A percentile compares a stretch with the other conserved stretches of the same genome.
Evolutionary conservation across 1,140 invertebrate genomes (phyloP).

Genomic region (Sycophila sp.): DNA sequence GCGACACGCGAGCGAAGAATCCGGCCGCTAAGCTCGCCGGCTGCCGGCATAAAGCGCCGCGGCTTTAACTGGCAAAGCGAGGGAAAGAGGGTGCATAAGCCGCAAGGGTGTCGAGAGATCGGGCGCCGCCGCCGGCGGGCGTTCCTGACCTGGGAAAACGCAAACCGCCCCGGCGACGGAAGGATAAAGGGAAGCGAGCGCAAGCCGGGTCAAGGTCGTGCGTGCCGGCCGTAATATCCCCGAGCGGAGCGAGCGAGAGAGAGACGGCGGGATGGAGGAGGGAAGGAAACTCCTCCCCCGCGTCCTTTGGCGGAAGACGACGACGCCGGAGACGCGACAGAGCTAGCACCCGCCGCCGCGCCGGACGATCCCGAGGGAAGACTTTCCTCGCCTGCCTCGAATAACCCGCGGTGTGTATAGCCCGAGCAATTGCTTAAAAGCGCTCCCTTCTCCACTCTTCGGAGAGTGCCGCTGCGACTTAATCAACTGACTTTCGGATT

Average conservation of each 20-base stretch:
- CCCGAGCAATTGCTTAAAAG: too few species aligned
- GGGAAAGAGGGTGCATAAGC: slow-evolving; percentile 3
- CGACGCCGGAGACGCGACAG: neutral
- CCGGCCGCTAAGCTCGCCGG: neutral
- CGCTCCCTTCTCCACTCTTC: too few species aligned
- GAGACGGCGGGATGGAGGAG: neutral
- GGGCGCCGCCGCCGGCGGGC: neutral
- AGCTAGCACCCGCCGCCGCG: neutral
- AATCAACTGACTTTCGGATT: too few species aligned
- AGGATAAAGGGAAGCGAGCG: slow-evolving; percentile 18
- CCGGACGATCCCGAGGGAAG: slow-evolving; percentile 17
- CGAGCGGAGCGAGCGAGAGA: neutral
- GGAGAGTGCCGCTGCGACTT: too few species aligned
- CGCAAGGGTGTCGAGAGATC: slow-evolving; percentile 12
- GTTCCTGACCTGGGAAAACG: slow-evolving; percentile 27
- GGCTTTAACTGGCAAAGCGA: neutral
- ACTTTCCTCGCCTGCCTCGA: slow-evolving; percentile 19
- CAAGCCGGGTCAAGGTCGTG: slow-evolving; percentile 12
- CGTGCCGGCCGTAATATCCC: slow-evolving; percentile 10
- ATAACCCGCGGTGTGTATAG: too few species aligned
- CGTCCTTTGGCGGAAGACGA: neutral
- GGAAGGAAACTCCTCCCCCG: slow-evolving; percentile 13
- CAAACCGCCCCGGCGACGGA: slow-evolving; percentile 24
- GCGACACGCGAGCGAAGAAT: neutral
- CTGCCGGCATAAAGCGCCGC: neutral